Conservation (phyloP, 1,140 invertebrate genomes). For the Drosophila punjabiensis region DNA sequence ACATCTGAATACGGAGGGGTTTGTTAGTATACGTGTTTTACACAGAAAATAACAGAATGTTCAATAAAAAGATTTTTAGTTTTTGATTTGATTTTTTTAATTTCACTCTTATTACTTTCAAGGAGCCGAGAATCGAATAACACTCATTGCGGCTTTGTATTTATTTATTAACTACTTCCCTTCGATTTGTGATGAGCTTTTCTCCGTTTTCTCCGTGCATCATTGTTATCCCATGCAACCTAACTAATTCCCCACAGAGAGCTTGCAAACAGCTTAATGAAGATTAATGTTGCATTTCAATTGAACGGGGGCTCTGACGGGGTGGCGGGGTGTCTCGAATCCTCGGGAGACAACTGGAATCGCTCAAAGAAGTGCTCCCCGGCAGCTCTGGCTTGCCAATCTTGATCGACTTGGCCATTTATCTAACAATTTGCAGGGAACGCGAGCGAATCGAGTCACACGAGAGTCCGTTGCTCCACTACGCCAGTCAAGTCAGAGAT, state of each 20-base stretch:
- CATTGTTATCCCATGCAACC: conserved; percentile 6
- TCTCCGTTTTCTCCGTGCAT: conserved; percentile 7
- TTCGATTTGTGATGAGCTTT: background rate
- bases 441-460: conserved; percentile 36
- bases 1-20: background rate
- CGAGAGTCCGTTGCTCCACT: conserved; percentile 30
- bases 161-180: background rate
- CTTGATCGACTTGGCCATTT: conserved; percentile 66
- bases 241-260: conserved; percentile 24
- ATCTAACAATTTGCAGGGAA: conserved; percentile 64
- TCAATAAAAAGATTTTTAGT: background rate
- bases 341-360: conserved; percentile 35
- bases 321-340: conserved; percentile 8
- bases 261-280: conserved; percentile 67
- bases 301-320: conserved; percentile 15
- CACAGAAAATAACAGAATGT: background rate
- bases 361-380: conserved; percentile 26
- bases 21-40: background rate
- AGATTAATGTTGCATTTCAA: conserved; percentile 68
- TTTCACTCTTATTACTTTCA: background rate
- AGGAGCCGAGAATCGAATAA: background rate
- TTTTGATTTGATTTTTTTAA: background rate
- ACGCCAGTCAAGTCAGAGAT: conserved; percentile 24
- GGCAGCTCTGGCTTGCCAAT: conserved; percentile 48
- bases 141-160: background rate